These are phyloP conservation scores for Urocolius indicus DNA, from an alignment of 2,113 vertebrate species.

Conservation along the genomic window DNA sequence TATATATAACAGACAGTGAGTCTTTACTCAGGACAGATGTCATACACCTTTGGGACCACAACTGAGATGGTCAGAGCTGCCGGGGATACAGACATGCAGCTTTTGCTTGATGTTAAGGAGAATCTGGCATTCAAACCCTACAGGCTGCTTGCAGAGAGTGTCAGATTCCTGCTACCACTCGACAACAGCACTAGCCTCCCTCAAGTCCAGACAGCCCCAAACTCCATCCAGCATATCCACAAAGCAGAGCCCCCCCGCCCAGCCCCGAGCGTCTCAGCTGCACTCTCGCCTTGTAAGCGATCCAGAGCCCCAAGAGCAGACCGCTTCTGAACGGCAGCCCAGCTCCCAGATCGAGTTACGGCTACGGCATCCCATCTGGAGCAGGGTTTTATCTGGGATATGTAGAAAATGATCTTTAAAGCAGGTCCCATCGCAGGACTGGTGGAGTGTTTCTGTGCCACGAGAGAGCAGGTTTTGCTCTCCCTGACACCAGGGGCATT, in stretches of 20 bases:
- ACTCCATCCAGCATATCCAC: neutral
- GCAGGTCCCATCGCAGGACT: neutral
- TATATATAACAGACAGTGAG: neutral
- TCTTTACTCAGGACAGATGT: neutral
- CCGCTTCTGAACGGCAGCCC: neutral
- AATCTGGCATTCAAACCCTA: neutral
- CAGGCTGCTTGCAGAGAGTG: neutral
- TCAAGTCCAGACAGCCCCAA: conserved; percentile 14
- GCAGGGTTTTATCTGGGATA: neutral
- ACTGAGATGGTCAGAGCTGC: neutral
- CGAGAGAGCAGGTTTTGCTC: neutral
- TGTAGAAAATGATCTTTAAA: conserved; percentile 25
- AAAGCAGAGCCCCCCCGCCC: neutral
- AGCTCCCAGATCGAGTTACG: neutral
- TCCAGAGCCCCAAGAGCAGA: neutral
- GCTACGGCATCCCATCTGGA: neutral
- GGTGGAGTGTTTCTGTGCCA: neutral
- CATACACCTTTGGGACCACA: neutral
- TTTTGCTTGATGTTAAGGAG: neutral
- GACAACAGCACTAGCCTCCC: neutral
- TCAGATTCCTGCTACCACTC: neutral
- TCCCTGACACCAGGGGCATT: neutral
- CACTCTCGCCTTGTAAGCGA: neutral
- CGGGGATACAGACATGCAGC: accelerated
- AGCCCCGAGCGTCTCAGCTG: neutral